These are phyloP conservation scores for Cephalopterus ornatus DNA, from an alignment of 2,113 vertebrate species.

Conservation along the genomic window DNA sequence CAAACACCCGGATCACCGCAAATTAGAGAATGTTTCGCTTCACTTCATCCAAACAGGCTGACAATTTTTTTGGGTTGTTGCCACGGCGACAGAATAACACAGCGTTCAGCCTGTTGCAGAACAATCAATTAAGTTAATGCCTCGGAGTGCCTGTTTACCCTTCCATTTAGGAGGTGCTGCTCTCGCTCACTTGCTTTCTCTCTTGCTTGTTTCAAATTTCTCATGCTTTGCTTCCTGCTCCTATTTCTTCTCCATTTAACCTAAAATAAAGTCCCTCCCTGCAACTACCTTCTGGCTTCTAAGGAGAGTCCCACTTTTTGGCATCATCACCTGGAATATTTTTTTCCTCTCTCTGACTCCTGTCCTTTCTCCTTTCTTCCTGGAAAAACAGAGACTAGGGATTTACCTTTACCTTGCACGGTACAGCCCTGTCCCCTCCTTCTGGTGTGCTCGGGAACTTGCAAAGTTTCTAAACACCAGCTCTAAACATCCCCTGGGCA, in stretches of 20 bases:
- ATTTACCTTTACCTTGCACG: not conserved
- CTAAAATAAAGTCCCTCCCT: not conserved
- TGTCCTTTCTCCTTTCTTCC: not conserved
- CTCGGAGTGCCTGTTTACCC: constrained; percentile 76
- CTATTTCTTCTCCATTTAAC: not conserved
- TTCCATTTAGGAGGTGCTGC: constrained; percentile 62
- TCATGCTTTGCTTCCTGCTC: constrained; percentile 14
- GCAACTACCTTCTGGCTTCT: not conserved
- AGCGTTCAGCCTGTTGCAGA: constrained; percentile 84
- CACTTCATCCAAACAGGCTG: constrained; percentile 85
- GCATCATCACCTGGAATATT: not conserved
- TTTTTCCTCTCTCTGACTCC: not conserved
- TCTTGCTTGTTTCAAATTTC: not conserved
- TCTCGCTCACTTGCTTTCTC: constrained; percentile 7
- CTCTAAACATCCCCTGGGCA: not conserved
- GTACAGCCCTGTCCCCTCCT: not conserved
- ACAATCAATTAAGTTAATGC: constrained; percentile 89
- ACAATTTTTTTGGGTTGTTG: constrained; percentile 84
- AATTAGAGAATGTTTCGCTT: constrained; percentile 88
- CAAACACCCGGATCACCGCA: constrained; percentile 77
- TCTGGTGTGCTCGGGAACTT: not conserved
- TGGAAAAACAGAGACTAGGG: not conserved
- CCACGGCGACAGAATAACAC: constrained; percentile 85
- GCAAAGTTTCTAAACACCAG: not conserved
- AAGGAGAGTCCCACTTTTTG: not conserved